Evolutionary conservation across 2,888 invertebrate genomes (phyloP).

Genomic region (Acronicta aceris): DNA sequence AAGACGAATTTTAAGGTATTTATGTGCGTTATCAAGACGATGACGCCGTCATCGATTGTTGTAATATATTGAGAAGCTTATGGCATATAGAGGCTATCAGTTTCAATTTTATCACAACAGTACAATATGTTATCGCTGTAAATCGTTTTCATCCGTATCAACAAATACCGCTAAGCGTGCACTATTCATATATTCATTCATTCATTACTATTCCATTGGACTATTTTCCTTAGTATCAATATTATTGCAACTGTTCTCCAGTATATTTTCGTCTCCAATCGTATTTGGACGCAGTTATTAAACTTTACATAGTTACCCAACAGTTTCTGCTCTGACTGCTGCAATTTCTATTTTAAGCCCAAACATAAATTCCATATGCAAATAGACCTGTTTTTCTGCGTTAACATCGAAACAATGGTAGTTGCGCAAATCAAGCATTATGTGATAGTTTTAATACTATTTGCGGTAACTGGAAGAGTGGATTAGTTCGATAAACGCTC

Average conservation of each 20-base stretch:
- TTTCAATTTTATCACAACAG: constrained; percentile 17
- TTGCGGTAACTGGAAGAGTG: constrained; percentile 42
- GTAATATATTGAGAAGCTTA: background rate
- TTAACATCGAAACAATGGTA: constrained; percentile 44
- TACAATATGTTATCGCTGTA: constrained; percentile 37
- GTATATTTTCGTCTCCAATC: constrained; percentile 23
- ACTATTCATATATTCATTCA: constrained; percentile 32
- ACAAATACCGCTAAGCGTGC: constrained; percentile 24
- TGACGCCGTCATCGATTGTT: no score
- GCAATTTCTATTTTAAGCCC: constrained; percentile 44
- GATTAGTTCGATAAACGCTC: constrained; percentile 45
- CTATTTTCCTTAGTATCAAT: constrained; percentile 22
- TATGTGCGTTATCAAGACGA: no score
- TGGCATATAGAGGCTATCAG: background rate
- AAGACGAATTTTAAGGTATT: background rate
- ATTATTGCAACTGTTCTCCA: constrained; percentile 35
- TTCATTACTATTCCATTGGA: constrained; percentile 28
- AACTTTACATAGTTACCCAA: constrained; percentile 52
- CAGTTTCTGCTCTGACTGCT: constrained; percentile 57
- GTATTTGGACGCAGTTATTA: constrained; percentile 24
- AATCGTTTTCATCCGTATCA: constrained; percentile 24
- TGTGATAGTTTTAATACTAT: constrained; percentile 33
- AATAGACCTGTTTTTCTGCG: constrained; percentile 53
- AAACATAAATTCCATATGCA: constrained; percentile 53
- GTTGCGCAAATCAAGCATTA: constrained; percentile 35